Percentiles rank a stretch among this genome's conserved stretches.
Conservation (phyloP, 2,113 vertebrate genomes). For the Cairina moschata region DNA sequence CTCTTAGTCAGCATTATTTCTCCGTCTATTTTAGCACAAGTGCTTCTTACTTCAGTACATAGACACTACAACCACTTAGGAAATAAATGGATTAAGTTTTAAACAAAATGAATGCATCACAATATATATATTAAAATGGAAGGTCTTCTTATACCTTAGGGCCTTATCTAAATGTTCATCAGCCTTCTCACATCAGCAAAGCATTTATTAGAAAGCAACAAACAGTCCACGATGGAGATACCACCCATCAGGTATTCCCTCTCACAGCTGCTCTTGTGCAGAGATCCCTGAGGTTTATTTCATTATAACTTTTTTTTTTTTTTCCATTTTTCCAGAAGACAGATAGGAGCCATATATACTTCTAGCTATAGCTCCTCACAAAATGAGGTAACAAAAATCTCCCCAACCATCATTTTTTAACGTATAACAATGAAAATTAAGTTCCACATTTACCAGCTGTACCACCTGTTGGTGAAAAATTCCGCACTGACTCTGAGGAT, state of each 20-base stretch:
- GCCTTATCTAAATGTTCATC: background rate
- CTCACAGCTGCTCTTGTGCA: background rate
- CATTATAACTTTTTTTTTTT: background rate
- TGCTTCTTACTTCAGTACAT: background rate
- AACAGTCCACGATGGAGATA: background rate
- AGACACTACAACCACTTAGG: background rate
- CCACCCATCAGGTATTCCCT: background rate
- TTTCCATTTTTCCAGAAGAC: background rate
- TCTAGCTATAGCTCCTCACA: slow-evolving; percentile 1
- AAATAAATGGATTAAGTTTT: background rate
- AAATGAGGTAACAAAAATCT: background rate
- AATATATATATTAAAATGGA: background rate
- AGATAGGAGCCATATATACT: background rate
- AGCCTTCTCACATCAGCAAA: background rate
- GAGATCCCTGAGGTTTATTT: background rate
- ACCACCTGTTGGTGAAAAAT: background rate
- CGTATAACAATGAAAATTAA: background rate
- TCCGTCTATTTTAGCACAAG: background rate
- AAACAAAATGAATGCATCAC: background rate
- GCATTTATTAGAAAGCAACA: background rate
- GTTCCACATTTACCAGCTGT: background rate
- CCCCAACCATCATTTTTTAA: background rate
- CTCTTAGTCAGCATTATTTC: background rate
- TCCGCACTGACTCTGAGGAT: background rate
- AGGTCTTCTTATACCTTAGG: background rate